Evolutionary conservation across 2,888 invertebrate genomes (phyloP).

Genomic region (Axea sp.): DNA sequence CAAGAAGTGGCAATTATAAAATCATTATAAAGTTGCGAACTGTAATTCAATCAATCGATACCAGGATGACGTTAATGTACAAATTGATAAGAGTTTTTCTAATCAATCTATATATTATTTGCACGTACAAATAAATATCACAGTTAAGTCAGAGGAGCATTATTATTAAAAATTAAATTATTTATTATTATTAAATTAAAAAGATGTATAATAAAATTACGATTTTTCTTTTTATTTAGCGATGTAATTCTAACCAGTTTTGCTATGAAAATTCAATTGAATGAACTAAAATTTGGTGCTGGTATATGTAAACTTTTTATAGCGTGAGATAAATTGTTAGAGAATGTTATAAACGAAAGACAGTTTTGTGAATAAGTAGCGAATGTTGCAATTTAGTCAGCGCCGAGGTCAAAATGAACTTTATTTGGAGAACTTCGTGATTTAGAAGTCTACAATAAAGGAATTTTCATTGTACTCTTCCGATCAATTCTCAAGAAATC

Average conservation of each 20-base stretch:
- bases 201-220: too few relatives aligned
- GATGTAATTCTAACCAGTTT: neutral
- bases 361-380: conserved; percentile 26
- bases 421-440: conserved; percentile 16
- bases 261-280: conserved; percentile 15
- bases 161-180: too few relatives aligned
- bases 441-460: conserved; percentile 28
- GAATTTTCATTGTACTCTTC: conserved; percentile 36
- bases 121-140: too few relatives aligned
- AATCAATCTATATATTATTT: neutral
- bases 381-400: conserved; percentile 13
- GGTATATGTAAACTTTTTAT: conserved; percentile 30
- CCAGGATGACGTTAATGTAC: neutral
- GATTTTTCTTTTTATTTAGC: too few relatives aligned
- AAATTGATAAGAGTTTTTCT: neutral
- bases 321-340: conserved; percentile 34
- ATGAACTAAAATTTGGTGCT: conserved; percentile 15
- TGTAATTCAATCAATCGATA: conserved; percentile 9
- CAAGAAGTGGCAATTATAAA: conserved; percentile 29
- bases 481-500: conserved; percentile 37
- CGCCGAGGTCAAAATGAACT: conserved; percentile 33
- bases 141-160: neutral
- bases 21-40: conserved; percentile 11
- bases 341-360: conserved; percentile 18
- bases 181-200: too few relatives aligned